A percentile compares a stretch with the other conserved stretches of the same genome.
phyloP scores from a whole-genome alignment of 2,113 vertebrate genomes.

The Equus przewalskii region DNA sequence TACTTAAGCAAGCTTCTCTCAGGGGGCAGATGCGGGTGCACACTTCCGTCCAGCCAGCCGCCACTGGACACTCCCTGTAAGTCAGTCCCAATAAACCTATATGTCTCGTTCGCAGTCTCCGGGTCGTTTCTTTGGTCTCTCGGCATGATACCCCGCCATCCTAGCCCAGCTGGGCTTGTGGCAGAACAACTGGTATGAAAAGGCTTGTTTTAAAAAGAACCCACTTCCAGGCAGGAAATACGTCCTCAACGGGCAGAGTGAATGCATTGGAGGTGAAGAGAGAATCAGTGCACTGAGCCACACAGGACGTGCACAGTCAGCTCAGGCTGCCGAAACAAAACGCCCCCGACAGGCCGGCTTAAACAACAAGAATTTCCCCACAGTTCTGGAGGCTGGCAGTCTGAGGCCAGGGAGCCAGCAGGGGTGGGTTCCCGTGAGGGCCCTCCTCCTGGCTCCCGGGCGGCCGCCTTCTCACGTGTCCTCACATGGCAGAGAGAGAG shows the following conservation, averaged over 20 bases:
- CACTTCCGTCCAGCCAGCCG: too few species aligned
- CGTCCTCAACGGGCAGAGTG: rapidly evolving
- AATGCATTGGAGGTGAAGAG: neutral
- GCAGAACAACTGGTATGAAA: neutral
- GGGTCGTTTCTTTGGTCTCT: too few species aligned
- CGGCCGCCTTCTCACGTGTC: rapidly evolving
- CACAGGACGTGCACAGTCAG: neutral
- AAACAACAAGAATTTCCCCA: neutral
- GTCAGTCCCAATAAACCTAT: too few species aligned
- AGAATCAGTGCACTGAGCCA: too few species aligned
- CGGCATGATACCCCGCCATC: too few species aligned
- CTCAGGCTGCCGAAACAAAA: neutral
- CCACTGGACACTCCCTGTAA: too few species aligned
- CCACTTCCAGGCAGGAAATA: neutral
- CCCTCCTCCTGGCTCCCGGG: neutral
- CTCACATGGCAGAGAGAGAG: rapidly evolving
- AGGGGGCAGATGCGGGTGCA: too few species aligned
- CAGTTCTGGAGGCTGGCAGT: neutral
- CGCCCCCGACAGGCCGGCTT: neutral
- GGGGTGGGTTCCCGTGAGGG: neutral
- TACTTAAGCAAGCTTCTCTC: too few species aligned
- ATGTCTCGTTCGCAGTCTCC: too few species aligned
- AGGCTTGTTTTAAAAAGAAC: neutral
- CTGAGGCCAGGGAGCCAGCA: neutral
- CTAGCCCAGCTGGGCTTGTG: too few species aligned